A percentile compares a stretch with the other conserved stretches of the same genome.
phyloP scores from a whole-genome alignment of 2,113 vertebrate genomes.

The Gymnobelideus leadbeateri region DNA sequence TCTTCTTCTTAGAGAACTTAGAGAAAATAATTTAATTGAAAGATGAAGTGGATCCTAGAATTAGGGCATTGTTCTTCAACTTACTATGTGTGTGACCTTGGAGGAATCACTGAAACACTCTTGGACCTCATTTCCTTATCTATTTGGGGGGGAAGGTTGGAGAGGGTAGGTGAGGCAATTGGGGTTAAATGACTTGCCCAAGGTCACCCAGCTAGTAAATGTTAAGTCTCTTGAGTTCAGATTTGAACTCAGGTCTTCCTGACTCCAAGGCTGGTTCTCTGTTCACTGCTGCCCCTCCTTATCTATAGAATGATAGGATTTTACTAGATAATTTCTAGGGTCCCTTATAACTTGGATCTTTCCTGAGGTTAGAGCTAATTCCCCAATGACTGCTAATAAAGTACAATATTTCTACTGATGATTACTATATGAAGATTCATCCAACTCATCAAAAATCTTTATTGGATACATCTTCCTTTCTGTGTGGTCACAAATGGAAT shows the following conservation, averaged over 20 bases:
- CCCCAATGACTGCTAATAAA: slow-evolving; percentile 38
- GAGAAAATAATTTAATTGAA: background rate
- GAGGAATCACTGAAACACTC: background rate
- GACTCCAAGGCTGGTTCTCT: no score
- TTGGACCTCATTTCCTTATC: background rate
- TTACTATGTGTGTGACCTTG: background rate
- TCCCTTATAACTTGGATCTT: background rate
- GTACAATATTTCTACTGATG: slow-evolving; percentile 22
- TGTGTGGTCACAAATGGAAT: slow-evolving; percentile 69
- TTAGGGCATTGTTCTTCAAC: background rate
- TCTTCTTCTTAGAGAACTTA: slow-evolving; percentile 7
- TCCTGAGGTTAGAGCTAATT: background rate
- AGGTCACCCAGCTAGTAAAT: no score
- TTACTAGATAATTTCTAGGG: background rate
- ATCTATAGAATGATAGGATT: background rate
- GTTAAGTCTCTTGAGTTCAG: no score
- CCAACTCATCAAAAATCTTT: slow-evolving; percentile 25
- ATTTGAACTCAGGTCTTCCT: no score
- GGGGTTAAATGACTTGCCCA: no score
- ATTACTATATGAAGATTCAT: slow-evolving; percentile 38
- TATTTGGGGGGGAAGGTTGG: background rate
- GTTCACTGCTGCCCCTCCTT: background rate
- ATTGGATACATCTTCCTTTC: slow-evolving; percentile 34
- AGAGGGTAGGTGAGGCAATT: no score
- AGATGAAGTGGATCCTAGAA: background rate